Conservation (phyloP, 2,888 invertebrate species). For the Apotomis capreana region DNA sequence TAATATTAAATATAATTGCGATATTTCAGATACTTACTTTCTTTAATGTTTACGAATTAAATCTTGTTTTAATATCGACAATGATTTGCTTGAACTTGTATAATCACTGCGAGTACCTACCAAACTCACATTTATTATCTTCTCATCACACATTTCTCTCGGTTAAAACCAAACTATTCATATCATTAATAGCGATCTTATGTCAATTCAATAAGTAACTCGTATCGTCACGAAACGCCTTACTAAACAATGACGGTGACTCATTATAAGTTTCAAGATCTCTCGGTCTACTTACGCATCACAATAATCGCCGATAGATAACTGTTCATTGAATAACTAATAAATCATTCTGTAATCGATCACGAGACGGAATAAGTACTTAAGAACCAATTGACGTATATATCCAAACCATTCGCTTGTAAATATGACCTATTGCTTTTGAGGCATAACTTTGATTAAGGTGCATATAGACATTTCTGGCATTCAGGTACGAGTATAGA, state of each 20-base stretch:
- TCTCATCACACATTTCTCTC: too few species aligned
- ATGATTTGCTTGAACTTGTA: too few species aligned
- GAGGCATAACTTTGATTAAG: neutral
- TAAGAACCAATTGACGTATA: neutral
- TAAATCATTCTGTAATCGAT: conserved; percentile 25
- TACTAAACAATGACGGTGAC: conserved; percentile 1
- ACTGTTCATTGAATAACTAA: conserved; percentile 16
- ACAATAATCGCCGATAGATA: conserved; percentile 15
- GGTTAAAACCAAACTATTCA: too few species aligned
- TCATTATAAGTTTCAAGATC: conserved; percentile 20
- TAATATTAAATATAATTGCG: too few species aligned
- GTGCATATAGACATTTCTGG: neutral
- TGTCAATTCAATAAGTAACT: neutral
- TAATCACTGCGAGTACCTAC: too few species aligned
- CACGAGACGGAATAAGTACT: conserved; percentile 4
- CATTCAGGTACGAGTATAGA: neutral
- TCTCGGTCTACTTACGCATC: conserved; percentile 31
- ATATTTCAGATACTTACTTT: too few species aligned
- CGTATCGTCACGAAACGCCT: neutral
- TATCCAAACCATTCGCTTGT: neutral
- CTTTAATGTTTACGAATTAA: too few species aligned
- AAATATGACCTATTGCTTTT: neutral
- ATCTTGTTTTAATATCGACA: too few species aligned
- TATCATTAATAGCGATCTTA: neutral
- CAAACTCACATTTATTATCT: too few species aligned